Evolutionary conservation across 2,113 vertebrate genomes (phyloP).

Genomic region (Toxotes jaculatrix): DNA sequence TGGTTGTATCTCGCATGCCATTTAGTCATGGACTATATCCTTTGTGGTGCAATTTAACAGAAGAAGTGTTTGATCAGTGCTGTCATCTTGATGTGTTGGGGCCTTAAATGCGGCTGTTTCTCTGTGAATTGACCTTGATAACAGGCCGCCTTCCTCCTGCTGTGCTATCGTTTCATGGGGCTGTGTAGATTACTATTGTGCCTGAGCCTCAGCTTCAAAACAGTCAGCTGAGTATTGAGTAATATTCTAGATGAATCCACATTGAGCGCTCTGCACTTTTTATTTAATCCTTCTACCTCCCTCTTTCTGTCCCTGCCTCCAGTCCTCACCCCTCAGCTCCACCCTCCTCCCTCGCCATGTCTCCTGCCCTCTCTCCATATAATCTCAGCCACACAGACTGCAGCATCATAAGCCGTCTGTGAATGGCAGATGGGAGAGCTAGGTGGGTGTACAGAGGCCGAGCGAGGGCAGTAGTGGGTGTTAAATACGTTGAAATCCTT

Average conservation of each 20-base stretch:
- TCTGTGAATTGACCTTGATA: conserved; percentile 18
- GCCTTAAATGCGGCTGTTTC: conserved; percentile 12
- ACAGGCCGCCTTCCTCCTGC: neutral
- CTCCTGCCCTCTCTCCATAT: conserved; percentile 60
- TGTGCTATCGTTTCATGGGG: neutral
- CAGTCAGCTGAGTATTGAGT: conserved; percentile 47
- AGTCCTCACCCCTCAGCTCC: conserved; percentile 48
- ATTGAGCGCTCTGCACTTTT: conserved; percentile 11
- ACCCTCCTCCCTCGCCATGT: conserved; percentile 43
- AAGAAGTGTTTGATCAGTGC: neutral
- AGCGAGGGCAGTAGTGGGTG: conserved; percentile 68
- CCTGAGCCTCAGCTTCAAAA: conserved; percentile 34
- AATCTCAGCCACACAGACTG: conserved; percentile 74
- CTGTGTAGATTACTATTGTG: conserved; percentile 24
- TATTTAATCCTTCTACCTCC: conserved; percentile 42
- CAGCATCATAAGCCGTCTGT: conserved; percentile 71
- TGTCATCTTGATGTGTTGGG: neutral
- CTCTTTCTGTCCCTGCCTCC: conserved; percentile 19
- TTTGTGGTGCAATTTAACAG: neutral
- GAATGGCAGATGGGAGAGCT: conserved; percentile 76
- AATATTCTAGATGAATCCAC: conserved; percentile 67
- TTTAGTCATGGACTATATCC: neutral
- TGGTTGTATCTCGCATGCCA: neutral
- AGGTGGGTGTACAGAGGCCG: conserved; percentile 68
- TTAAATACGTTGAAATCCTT: conserved; percentile 67